These are phyloP conservation scores for Eulimnadia texana DNA, from an alignment of 1,140 invertebrate genomes.

Conservation along the genomic window DNA sequence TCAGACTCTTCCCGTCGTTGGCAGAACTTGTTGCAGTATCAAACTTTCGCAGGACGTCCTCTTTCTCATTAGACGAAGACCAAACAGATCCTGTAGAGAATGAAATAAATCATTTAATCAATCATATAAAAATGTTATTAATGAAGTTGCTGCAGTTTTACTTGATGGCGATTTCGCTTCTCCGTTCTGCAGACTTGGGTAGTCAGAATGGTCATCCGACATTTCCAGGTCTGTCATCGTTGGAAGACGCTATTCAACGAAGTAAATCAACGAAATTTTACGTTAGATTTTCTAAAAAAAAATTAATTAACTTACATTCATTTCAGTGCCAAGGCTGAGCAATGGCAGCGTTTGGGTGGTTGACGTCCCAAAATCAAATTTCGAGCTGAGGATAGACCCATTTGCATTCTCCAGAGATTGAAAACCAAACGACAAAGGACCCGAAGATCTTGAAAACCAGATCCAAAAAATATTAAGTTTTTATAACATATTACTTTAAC, in stretches of 20 bases:
- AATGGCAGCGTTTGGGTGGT: background rate
- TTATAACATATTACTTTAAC: too few relatives aligned
- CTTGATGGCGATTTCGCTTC: background rate
- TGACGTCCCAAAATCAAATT: constrained; percentile 26
- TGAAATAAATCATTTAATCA: background rate
- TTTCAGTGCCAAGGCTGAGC: background rate
- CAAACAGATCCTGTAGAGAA: background rate
- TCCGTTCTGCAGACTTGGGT: background rate
- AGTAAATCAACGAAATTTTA: background rate
- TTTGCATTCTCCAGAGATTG: constrained; percentile 49
- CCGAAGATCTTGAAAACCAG: constrained; percentile 41
- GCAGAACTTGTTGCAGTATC: background rate
- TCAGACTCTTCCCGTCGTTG: constrained; percentile 1
- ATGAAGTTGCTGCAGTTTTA: too few relatives aligned
- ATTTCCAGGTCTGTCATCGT: background rate
- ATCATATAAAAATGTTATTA: too few relatives aligned
- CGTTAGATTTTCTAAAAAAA: background rate
- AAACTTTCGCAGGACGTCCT: constrained; percentile 1
- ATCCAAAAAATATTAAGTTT: too few relatives aligned
- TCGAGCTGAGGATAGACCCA: background rate
- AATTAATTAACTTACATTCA: background rate
- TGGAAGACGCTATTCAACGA: background rate
- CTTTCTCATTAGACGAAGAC: background rate
- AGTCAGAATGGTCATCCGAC: background rate
- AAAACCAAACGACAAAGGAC: constrained; percentile 74